phyloP scores from a whole-genome alignment of 2,888 invertebrate species.

The Coronaproctus castanopsis region DNA sequence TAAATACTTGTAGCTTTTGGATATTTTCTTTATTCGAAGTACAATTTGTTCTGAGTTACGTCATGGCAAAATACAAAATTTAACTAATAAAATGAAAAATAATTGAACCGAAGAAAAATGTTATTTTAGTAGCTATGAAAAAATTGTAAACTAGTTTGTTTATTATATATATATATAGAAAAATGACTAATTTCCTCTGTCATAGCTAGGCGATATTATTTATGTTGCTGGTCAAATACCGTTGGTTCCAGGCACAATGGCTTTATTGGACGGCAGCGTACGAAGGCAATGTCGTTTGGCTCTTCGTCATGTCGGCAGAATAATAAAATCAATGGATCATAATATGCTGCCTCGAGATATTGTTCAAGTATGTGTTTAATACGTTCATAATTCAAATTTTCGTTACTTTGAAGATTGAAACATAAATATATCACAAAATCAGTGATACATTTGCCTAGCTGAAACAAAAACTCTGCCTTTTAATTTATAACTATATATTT shows the following conservation, averaged over 20 bases:
- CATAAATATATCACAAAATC: background rate
- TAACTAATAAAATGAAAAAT: no score
- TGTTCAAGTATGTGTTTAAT: slow-evolving; percentile 36
- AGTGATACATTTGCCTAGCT: background rate
- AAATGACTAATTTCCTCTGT: no score
- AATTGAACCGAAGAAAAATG: no score
- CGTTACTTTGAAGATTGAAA: background rate
- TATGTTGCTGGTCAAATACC: slow-evolving; percentile 84
- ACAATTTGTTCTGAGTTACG: no score
- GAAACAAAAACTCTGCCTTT: background rate
- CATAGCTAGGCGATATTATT: slow-evolving; percentile 60
- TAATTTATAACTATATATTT: no score
- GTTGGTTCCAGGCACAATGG: slow-evolving; percentile 61
- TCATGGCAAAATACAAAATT: no score
- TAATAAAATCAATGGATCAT: slow-evolving; percentile 59
- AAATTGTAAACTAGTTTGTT: no score
- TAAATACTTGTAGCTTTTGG: no score
- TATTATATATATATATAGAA: no score
- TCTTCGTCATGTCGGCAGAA: slow-evolving; percentile 59
- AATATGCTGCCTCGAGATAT: slow-evolving; percentile 62
- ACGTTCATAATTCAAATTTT: background rate
- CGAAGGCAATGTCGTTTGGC: slow-evolving; percentile 63
- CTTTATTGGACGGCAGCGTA: slow-evolving; percentile 52
- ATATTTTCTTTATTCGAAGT: no score
- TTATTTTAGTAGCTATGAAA: no score